Conservation (phyloP, 2,113 vertebrate genomes). For the Grantiella picta region DNA sequence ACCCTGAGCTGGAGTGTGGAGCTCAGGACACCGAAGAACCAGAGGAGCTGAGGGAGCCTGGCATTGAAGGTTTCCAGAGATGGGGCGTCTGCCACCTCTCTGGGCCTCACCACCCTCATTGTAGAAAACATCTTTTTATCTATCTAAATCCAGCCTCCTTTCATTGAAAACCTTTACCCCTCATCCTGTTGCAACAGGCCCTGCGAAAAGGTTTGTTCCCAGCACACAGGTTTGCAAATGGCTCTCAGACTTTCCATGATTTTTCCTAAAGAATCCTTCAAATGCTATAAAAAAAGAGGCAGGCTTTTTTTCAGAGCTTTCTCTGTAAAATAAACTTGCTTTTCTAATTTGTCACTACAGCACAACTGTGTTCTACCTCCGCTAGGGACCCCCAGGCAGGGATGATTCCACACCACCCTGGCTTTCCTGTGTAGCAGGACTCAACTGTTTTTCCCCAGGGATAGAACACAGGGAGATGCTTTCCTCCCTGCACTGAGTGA, state of each 20-base stretch:
- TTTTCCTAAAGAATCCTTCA: background rate
- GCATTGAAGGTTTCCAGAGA: background rate
- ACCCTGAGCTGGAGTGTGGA: background rate
- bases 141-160: background rate
- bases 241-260: background rate
- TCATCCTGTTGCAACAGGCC: background rate
- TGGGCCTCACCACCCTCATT: background rate
- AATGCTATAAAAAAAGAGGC: background rate
- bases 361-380: background rate
- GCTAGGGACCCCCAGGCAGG: background rate
- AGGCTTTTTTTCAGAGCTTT: background rate
- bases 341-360: accelerated
- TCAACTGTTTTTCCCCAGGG: background rate
- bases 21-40: background rate
- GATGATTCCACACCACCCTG: background rate
- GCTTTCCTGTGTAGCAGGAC: background rate
- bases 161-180: background rate
- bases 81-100: background rate
- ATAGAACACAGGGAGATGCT: background rate
- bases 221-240: accelerated
- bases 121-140: background rate
- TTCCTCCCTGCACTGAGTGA: accelerated
- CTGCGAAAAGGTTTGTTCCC: background rate
- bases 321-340: background rate
- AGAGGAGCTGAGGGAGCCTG: background rate